Conservation (phyloP, 2,797 vertebrate species). For the Tangara arthus region DNA sequence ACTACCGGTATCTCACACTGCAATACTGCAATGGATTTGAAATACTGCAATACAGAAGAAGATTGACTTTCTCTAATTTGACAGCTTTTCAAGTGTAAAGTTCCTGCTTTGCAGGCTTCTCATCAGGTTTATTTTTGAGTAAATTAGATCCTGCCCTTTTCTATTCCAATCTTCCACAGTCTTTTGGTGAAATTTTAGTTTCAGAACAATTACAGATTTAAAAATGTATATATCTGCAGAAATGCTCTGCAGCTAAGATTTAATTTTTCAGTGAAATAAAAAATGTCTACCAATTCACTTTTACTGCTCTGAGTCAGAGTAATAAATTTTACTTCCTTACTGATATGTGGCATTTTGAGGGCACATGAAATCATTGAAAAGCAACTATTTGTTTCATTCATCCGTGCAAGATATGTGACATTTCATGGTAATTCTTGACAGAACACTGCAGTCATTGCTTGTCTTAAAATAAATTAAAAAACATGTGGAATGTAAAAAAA, state of each 20-base stretch:
- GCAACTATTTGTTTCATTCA: conserved; percentile 33
- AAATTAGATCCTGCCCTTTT: not conserved
- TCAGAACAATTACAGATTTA: conserved; percentile 1
- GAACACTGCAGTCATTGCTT: conserved; percentile 33
- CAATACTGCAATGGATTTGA: not conserved
- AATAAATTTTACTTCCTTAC: conserved; percentile 29
- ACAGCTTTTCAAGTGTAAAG: not conserved
- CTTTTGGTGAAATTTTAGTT: not conserved
- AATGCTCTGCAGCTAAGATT: not conserved
- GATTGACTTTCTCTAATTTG: not conserved
- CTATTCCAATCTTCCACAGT: not conserved
- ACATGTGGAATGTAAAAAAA: conserved; percentile 41
- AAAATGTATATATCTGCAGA: not conserved
- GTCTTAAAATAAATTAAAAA: conserved; percentile 57
- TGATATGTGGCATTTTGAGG: conserved; percentile 17
- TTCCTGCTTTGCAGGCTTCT: not conserved
- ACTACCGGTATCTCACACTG: not conserved
- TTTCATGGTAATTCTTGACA: conserved; percentile 65
- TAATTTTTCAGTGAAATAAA: conserved; percentile 13
- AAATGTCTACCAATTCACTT: not conserved
- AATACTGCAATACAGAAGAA: conserved; percentile 25
- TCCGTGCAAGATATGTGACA: conserved; percentile 46
- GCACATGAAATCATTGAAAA: not conserved
- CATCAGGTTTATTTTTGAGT: not conserved
- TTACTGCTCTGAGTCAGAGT: not conserved